These are phyloP conservation scores for Aegithalos caudatus DNA, from an alignment of 2,113 vertebrate genomes.

Conservation along the genomic window DNA sequence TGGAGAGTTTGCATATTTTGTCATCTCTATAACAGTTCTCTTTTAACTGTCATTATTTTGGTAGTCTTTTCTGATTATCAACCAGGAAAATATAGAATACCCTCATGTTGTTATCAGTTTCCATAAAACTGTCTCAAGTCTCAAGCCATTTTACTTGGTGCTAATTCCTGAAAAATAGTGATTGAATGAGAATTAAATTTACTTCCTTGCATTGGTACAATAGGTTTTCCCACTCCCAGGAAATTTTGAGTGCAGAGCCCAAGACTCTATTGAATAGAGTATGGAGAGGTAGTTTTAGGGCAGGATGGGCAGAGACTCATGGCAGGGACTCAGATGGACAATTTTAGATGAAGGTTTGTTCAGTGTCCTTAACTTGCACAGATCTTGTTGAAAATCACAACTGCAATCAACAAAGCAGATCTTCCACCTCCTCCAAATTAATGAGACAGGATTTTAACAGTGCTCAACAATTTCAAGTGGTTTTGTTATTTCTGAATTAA, in stretches of 20 bases:
- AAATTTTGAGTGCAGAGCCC: background rate
- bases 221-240: background rate
- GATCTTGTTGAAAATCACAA: background rate
- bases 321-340: background rate
- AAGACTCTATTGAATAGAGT: background rate
- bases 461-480: background rate
- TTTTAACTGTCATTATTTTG: background rate
- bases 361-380: background rate
- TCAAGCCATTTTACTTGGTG: background rate
- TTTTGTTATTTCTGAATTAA: slow-evolving; percentile 19
- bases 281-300: background rate
- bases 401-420: background rate
- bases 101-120: background rate
- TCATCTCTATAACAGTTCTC: background rate
- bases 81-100: background rate
- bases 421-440: background rate
- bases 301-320: background rate
- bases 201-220: background rate
- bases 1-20: background rate
- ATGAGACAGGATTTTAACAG: background rate
- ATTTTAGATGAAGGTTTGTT: background rate
- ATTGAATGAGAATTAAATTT: background rate
- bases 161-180: background rate
- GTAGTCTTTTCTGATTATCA: background rate
- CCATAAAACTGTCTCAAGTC: background rate